Percentiles rank a stretch among this genome's conserved stretches.
These are phyloP conservation scores for Oscheius myriophilus DNA, from an alignment of 2,888 invertebrate genomes.

Conservation along the genomic window DNA sequence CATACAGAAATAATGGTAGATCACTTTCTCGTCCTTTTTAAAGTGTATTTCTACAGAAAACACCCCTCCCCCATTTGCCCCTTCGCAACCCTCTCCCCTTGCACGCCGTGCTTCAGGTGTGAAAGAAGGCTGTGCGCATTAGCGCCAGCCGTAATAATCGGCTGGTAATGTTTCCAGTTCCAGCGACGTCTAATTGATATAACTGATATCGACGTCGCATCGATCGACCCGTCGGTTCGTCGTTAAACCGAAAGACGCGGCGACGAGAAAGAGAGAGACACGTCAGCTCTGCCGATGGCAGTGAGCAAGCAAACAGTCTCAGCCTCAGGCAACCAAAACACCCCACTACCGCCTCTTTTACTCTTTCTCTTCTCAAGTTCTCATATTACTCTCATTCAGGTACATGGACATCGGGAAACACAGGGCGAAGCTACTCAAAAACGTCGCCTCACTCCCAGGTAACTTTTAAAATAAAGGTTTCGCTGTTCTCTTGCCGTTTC, in stretches of 20 bases:
- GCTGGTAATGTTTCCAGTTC: conserved; percentile 27
- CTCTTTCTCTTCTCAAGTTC: conserved; percentile 8
- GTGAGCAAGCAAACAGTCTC: too few species aligned
- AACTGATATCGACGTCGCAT: conserved; percentile 22
- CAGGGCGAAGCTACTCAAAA: conserved; percentile 32
- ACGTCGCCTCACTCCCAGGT: conserved; percentile 38
- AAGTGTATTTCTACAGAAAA: too few species aligned
- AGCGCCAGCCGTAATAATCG: conserved; percentile 18
- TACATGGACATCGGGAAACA: conserved; percentile 39
- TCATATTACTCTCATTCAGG: neutral
- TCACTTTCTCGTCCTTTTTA: too few species aligned
- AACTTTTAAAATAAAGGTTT: neutral
- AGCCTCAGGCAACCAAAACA: too few species aligned
- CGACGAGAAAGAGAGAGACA: too few species aligned
- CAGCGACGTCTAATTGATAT: conserved; percentile 25
- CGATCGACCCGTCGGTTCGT: too few species aligned
- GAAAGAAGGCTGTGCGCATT: too few species aligned
- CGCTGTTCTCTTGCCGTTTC: too few species aligned
- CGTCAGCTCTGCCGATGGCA: too few species aligned
- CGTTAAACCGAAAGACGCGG: too few species aligned
- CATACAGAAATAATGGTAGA: too few species aligned
- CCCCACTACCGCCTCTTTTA: neutral
- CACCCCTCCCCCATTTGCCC: too few species aligned
- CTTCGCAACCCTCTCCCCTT: neutral
- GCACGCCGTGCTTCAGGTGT: neutral